Evolutionary conservation across 2,888 invertebrate species (phyloP).

Genomic region (Xestia c-nigrum): DNA sequence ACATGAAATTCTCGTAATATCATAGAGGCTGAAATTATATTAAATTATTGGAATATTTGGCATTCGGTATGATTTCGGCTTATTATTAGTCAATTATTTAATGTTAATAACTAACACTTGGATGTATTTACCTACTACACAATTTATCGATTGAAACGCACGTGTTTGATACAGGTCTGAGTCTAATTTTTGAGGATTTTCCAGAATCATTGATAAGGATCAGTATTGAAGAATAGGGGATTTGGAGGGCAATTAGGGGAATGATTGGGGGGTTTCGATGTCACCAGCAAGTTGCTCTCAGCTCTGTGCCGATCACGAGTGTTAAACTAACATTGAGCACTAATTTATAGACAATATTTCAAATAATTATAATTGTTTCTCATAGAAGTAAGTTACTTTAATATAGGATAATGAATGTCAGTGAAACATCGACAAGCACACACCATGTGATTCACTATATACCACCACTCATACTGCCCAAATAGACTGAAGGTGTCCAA

Average conservation of each 20-base stretch:
- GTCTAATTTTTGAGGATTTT: not conserved
- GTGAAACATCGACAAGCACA: slow-evolving; percentile 62
- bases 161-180: slow-evolving; percentile 21
- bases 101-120: slow-evolving; percentile 47
- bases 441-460: slow-evolving; percentile 65
- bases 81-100: slow-evolving; percentile 53
- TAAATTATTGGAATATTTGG: slow-evolving; percentile 76
- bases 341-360: slow-evolving; percentile 66
- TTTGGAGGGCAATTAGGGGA: too few relatives aligned
- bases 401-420: slow-evolving; percentile 70
- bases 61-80: slow-evolving; percentile 75
- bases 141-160: slow-evolving; percentile 31
- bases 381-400: slow-evolving; percentile 69
- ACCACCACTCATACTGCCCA: slow-evolving; percentile 82
- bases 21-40: slow-evolving; percentile 75
- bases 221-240: not conserved
- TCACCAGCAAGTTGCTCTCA: not conserved
- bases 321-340: slow-evolving; percentile 58
- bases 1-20: slow-evolving; percentile 79
- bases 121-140: slow-evolving; percentile 45
- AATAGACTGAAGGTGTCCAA: slow-evolving; percentile 90
- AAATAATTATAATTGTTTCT: slow-evolving; percentile 62
- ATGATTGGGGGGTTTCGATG: not conserved
- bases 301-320: slow-evolving; percentile 26
- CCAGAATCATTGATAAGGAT: not conserved